phyloP scores from a whole-genome alignment of 1,140 invertebrate genomes.

The Lamellibrachia luymesi region DNA sequence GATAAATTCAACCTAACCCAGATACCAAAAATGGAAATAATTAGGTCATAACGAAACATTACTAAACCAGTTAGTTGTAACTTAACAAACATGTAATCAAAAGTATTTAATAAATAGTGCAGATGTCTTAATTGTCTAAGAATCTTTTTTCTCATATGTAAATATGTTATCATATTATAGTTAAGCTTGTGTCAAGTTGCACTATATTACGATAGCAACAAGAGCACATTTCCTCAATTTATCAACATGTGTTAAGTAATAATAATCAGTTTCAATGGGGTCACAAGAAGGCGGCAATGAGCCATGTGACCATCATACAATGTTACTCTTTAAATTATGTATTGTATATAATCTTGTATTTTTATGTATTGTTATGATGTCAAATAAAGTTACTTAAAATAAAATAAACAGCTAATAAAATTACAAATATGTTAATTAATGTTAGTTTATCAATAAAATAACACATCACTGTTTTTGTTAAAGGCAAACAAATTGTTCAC shows the following conservation, averaged over 20 bases:
- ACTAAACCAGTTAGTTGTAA: neutral
- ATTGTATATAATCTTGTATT: neutral
- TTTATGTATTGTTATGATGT: too few relatives aligned
- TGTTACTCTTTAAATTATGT: too few relatives aligned
- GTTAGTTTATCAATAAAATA: neutral
- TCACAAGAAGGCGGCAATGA: too few relatives aligned
- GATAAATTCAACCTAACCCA: neutral
- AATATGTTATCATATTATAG: too few relatives aligned
- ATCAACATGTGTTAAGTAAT: too few relatives aligned
- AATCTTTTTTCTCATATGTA: neutral
- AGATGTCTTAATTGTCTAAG: neutral
- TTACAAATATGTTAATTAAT: neutral
- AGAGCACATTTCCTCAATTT: too few relatives aligned
- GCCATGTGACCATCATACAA: too few relatives aligned
- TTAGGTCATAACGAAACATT: too few relatives aligned
- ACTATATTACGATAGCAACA: too few relatives aligned
- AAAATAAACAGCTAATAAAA: neutral
- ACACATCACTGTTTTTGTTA: neutral
- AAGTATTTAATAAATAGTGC: neutral
- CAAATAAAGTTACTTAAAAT: neutral
- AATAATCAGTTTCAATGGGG: too few relatives aligned
- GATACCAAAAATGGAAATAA: neutral
- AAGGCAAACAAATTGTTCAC: neutral
- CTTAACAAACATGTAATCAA: neutral
- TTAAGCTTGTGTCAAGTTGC: too few relatives aligned